Conservation (phyloP, 2,888 invertebrate species). For the Drosophila koepferae region DNA sequence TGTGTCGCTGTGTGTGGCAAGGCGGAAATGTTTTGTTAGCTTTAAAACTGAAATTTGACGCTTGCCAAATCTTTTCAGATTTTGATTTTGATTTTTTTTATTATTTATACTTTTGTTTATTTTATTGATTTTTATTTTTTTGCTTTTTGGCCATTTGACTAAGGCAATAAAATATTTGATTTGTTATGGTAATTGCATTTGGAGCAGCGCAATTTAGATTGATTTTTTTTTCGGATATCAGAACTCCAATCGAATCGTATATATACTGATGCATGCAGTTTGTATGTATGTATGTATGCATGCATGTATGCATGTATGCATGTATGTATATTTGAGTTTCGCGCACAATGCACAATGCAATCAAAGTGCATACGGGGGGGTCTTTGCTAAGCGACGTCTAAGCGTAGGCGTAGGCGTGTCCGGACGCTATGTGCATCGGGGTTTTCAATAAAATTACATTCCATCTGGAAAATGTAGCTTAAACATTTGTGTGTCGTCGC, state of each 20-base stretch:
- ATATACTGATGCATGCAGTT: background rate
- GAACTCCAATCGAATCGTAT: background rate
- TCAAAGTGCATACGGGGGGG: constrained; percentile 13
- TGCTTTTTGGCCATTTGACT: constrained; percentile 41
- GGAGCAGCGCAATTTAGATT: constrained; percentile 40
- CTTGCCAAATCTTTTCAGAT: constrained; percentile 29
- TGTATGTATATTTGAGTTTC: constrained; percentile 6
- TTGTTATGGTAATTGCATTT: constrained; percentile 77
- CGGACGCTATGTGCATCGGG: constrained; percentile 7
- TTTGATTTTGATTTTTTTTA: constrained; percentile 22
- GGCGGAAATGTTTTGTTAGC: constrained; percentile 38
- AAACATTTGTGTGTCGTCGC: constrained; percentile 41
- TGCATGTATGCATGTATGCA: too few species aligned
- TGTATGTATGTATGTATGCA: background rate
- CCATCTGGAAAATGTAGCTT: constrained; percentile 31
- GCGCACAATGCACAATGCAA: constrained; percentile 48
- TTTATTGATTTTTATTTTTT: background rate
- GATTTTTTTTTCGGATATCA: constrained; percentile 22
- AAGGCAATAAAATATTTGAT: constrained; percentile 77
- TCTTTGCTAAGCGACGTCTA: background rate
- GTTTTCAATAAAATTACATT: constrained; percentile 50
- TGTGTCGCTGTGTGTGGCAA: background rate
- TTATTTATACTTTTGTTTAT: background rate
- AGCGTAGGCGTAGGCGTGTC: background rate
- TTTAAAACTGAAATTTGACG: constrained; percentile 57